Percentiles rank a stretch among this genome's conserved stretches.
phyloP scores from a whole-genome alignment of 1,140 invertebrate genomes.

The Diuraphis noxia region DNA sequence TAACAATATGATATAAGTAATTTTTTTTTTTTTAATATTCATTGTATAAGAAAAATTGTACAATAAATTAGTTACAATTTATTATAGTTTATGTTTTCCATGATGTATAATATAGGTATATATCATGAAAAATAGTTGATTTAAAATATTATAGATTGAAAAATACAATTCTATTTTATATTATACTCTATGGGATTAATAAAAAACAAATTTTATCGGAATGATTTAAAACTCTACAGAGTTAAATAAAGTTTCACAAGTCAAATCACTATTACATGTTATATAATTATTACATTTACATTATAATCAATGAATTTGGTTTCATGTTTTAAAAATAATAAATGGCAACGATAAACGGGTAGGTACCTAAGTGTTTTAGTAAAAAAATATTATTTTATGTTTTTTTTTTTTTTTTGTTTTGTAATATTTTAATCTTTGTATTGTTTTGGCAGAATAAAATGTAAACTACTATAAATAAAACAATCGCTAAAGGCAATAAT shows the following conservation, averaged over 20 bases:
- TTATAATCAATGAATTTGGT: not conserved
- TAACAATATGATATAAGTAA: no score
- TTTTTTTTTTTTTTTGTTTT: not conserved
- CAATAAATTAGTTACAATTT: no score
- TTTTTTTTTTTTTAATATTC: not conserved
- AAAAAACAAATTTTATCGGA: not conserved
- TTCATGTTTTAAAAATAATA: not conserved
- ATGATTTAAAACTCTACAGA: not conserved
- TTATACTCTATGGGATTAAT: not conserved
- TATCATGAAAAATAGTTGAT: not conserved
- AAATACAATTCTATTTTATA: not conserved
- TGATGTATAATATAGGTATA: not conserved
- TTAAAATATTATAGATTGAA: not conserved
- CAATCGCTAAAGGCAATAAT: not conserved
- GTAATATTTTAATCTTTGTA: not conserved
- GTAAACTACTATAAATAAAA: not conserved
- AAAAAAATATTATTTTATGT: not conserved
- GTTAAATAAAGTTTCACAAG: not conserved
- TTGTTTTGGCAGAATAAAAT: not conserved
- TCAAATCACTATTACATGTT: not conserved
- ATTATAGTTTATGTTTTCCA: not conserved
- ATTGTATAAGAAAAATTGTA: not conserved
- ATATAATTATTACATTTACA: not conserved
- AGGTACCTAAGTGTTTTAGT: not conserved
- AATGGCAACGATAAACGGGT: not conserved